Evolutionary conservation across 2,113 vertebrate genomes (phyloP).

Genomic region (Empidonax traillii): DNA sequence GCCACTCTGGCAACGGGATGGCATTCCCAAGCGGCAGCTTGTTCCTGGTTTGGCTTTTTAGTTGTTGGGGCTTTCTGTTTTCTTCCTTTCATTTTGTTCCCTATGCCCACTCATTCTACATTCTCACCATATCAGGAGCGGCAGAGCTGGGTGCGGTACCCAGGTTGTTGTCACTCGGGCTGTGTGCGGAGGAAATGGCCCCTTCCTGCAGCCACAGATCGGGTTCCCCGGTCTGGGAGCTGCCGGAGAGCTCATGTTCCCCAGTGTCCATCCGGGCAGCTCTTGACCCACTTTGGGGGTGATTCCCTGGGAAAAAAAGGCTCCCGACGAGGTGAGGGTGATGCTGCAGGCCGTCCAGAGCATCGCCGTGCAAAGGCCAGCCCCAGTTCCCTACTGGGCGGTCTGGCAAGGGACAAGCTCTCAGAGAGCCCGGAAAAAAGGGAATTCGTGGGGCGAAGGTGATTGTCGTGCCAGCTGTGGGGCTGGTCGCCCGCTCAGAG

Average conservation of each 20-base stretch:
- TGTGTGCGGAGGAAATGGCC: slow-evolving; percentile 20
- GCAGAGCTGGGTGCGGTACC: slow-evolving; percentile 55
- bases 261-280: not conserved
- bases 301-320: not conserved
- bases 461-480: not conserved
- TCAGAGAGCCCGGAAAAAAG: not conserved
- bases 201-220: slow-evolving; percentile 38
- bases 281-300: not conserved
- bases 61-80: not conserved
- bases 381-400: fast-evolving
- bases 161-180: not conserved
- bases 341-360: not conserved
- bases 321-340: not conserved
- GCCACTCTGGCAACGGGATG: not conserved
- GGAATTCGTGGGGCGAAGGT: fast-evolving
- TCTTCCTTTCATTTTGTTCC: not conserved
- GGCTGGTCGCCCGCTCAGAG: not conserved
- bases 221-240: not conserved
- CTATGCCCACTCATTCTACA: not conserved
- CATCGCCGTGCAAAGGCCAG: fast-evolving
- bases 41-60: not conserved
- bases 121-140: slow-evolving; percentile 21
- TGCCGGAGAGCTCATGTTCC: not conserved
- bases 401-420: not conserved
- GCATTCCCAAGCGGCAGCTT: not conserved